These are phyloP conservation scores for Sander lucioperca DNA, from an alignment of 2,113 vertebrate species.

Conservation along the genomic window DNA sequence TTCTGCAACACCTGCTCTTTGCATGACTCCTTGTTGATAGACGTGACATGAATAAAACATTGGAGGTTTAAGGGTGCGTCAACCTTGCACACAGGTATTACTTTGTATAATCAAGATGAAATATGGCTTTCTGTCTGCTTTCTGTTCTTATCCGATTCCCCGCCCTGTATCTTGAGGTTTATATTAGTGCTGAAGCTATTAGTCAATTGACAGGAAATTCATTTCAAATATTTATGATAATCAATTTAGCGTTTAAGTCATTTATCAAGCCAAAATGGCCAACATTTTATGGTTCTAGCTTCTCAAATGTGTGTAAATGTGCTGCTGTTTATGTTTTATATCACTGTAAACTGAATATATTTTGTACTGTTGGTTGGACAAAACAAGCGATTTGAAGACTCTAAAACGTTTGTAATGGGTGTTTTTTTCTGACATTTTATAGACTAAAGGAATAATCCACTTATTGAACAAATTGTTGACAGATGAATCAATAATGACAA, in stretches of 20 bases:
- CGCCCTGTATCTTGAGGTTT: not conserved
- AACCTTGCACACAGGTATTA: not conserved
- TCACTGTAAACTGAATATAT: not conserved
- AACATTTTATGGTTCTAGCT: not conserved
- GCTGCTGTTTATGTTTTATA: not conserved
- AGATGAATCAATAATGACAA: not conserved
- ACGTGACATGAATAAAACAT: conserved; percentile 55
- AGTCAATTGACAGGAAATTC: not conserved
- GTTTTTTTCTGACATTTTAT: not conserved
- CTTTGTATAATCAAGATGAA: not conserved
- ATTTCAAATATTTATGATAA: not conserved
- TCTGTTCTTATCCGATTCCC: conserved; percentile 2
- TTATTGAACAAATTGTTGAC: not conserved
- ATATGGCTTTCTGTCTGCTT: not conserved
- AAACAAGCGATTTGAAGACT: not conserved
- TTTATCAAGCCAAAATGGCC: not conserved
- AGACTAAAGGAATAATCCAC: not conserved
- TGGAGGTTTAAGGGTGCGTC: not conserved
- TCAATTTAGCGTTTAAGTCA: not conserved
- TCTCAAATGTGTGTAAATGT: not conserved
- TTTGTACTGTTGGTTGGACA: not conserved
- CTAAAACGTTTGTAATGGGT: not conserved
- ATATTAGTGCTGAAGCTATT: not conserved
- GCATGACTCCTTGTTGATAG: conserved; percentile 32
- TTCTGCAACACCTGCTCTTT: conserved; percentile 43